Evolutionary conservation across 2,797 vertebrate genomes (phyloP), one percentile per base, ranked within the genome.

Genomic region (Sebastes glaucus): DNA sequence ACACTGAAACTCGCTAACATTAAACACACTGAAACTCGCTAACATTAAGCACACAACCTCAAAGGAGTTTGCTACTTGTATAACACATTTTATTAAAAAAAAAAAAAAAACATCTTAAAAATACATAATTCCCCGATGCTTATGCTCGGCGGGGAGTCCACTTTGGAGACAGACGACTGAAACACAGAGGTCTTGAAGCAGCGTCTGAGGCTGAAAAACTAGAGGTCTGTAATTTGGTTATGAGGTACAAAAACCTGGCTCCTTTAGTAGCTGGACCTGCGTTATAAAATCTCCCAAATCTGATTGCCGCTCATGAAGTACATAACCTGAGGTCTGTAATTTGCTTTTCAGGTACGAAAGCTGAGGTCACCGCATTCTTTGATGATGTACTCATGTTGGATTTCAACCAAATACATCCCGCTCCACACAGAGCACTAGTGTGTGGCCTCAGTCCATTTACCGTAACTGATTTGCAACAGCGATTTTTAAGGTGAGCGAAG

Each of bases 401-500:
- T 71, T 53, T 74, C 25, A 71, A 61, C 55, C 63, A 73, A 76
- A 74, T 18, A 33, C n/a, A 25, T 10, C n/a, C 46, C 18, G 2
- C 18, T 8, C 46, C 25, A 30, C n/a, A 16, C 22, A 8, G 18
- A 71, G 32, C 11, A 18, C 22, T 52, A 60, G 5, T 42, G 27
- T 52, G 55, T 77, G 65, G 76, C 78, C 62, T 59, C 61, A 22
- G 57, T 83, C 69, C 67, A 49, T 73, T 80, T 49, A 49, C 67
- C 60, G 76, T 18, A 9, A 72, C 81, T 78, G 78, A 86, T 77
- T 80, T 86, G 73, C 67, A 69, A 70, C 69, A 46, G 46, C 2
- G n/a, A 72, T 70, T 78, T 72, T 81, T 78, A 8, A 81, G 72
- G 82, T 84, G 70, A 81, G 70, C 6, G 11, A 35, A 90, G 61